A percentile compares a stretch with the other conserved stretches of the same genome.
Evolutionary conservation across 2,888 invertebrate species (phyloP).

Genomic region (Formica aserva): DNA sequence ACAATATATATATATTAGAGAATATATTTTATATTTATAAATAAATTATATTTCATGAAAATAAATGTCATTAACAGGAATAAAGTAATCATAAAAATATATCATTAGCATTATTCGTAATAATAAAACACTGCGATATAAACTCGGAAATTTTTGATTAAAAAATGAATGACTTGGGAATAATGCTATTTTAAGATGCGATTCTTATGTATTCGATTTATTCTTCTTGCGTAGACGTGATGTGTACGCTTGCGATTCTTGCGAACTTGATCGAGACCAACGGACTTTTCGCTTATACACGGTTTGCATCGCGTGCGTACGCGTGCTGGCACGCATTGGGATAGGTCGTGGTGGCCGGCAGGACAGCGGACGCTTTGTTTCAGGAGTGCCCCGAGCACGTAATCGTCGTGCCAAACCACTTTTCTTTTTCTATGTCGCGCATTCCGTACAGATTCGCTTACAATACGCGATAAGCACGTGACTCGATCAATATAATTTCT

Average conservation of each 20-base stretch:
- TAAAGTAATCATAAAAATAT: too few species aligned
- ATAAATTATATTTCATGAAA: not conserved
- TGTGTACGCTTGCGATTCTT: not conserved
- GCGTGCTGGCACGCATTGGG: constrained; percentile 71
- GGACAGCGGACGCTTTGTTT: constrained; percentile 83
- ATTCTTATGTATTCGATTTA: constrained; percentile 4
- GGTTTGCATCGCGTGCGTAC: constrained; percentile 29
- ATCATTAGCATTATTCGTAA: not conserved
- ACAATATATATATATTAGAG: too few species aligned
- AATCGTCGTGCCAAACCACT: constrained; percentile 76
- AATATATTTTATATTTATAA: not conserved
- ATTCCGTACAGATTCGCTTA: constrained; percentile 40
- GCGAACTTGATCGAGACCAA: not conserved
- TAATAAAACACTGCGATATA: not conserved
- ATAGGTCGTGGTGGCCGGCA: constrained; percentile 78
- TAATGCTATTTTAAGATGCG: not conserved
- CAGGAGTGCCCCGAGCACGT: constrained; percentile 81
- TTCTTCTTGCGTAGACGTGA: not conserved
- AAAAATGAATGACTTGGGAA: not conserved
- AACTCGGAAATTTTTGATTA: not conserved
- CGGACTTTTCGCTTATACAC: constrained; percentile 35
- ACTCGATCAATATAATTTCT: not conserved
- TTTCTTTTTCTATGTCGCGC: constrained; percentile 72
- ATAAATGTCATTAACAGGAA: too few species aligned
- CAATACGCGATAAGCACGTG: not conserved